Evolutionary conservation across 2,888 invertebrate species (phyloP).

Genomic region (Plagodis dolabraria): DNA sequence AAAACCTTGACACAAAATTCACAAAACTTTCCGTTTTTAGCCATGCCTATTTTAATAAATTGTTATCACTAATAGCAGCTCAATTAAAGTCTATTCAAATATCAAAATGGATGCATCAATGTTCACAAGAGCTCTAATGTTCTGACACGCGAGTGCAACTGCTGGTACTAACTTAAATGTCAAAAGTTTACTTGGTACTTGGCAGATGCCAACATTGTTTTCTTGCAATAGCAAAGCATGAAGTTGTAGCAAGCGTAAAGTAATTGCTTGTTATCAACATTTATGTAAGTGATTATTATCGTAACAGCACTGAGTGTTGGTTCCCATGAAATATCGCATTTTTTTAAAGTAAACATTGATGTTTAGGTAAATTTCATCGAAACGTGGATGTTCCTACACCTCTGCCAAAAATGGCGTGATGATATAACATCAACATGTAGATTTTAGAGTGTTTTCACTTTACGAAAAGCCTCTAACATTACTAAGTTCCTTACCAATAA

Average conservation of each 20-base stretch:
- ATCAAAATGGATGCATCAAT: conserved; percentile 15
- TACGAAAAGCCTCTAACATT: no score
- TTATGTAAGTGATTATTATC: conserved; percentile 17
- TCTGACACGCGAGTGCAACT: conserved; percentile 11
- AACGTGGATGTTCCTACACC: background rate
- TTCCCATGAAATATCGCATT: conserved; percentile 13
- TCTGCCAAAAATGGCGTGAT: no score
- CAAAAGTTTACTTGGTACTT: conserved; percentile 24
- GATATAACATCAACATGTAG: no score
- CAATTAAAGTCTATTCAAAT: conserved; percentile 28
- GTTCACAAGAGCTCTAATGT: conserved; percentile 16
- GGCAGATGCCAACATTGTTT: conserved; percentile 4
- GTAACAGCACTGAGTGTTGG: conserved; percentile 10
- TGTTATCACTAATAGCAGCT: conserved; percentile 11
- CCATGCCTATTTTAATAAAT: conserved; percentile 4
- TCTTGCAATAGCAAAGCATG: conserved; percentile 14
- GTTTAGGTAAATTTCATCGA: background rate
- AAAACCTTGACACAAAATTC: conserved; percentile 19
- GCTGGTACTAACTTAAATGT: conserved; percentile 18
- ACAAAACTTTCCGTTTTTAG: background rate
- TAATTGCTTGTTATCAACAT: conserved; percentile 21
- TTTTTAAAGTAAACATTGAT: background rate
- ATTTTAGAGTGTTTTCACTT: no score
- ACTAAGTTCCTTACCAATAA: no score
- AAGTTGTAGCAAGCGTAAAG: conserved; percentile 17